Percentiles rank a stretch among this genome's conserved stretches.
These are phyloP conservation scores for Xylota sylvarum DNA, from an alignment of 2,888 invertebrate genomes.

Conservation along the genomic window DNA sequence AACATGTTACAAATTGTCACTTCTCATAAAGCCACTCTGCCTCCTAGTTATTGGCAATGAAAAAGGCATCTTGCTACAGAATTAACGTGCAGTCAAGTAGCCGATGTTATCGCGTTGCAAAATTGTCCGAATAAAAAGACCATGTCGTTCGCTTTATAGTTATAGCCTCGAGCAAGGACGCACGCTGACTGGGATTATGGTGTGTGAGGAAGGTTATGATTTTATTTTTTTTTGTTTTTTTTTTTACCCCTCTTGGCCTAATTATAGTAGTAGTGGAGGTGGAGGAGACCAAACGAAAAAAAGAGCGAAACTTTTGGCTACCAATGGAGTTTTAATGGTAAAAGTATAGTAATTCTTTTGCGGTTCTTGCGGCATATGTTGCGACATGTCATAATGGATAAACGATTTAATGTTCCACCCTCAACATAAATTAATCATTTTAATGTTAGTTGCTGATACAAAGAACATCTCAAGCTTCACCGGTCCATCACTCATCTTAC, in stretches of 20 bases:
- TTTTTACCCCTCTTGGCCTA: conserved; percentile 14
- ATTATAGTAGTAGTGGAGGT: conserved; percentile 16
- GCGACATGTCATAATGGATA: conserved; percentile 41
- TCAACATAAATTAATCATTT: conserved; percentile 32
- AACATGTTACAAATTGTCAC: conserved; percentile 18
- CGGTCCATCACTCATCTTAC: conserved; percentile 63
- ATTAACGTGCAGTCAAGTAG: conserved; percentile 12
- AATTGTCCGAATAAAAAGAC: conserved; percentile 12
- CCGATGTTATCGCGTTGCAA: conserved; percentile 22
- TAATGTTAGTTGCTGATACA: conserved; percentile 28
- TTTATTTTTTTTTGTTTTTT: background rate
- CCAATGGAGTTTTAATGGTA: conserved; percentile 37
- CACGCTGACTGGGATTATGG: conserved; percentile 18
- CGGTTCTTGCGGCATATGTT: conserved; percentile 28
- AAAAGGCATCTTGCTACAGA: conserved; percentile 9
- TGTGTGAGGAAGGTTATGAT: conserved; percentile 5
- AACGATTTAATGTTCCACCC: conserved; percentile 29
- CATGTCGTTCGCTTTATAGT: conserved; percentile 17
- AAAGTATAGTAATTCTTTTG: conserved; percentile 27
- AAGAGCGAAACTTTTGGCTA: conserved; percentile 20
- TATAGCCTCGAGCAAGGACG: conserved; percentile 11
- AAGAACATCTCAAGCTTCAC: conserved; percentile 46
- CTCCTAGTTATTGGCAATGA: conserved; percentile 18
- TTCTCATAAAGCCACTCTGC: conserved; percentile 5
- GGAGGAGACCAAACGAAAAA: background rate